A percentile compares a stretch with the other conserved stretches of the same genome.
Conservation (phyloP, 2,888 invertebrate species). For the Trichogramma evanescens region DNA sequence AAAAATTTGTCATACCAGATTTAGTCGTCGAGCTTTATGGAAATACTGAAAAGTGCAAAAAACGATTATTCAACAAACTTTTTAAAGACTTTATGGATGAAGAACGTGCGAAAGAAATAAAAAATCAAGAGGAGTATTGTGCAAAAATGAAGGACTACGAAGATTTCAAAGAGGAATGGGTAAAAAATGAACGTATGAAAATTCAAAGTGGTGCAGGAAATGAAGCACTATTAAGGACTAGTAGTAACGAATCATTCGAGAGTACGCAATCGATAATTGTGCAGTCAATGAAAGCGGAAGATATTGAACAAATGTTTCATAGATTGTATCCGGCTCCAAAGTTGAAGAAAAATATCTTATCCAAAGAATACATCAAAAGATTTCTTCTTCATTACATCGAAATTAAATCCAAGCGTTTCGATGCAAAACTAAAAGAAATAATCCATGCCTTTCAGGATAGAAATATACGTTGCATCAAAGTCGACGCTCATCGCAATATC, state of each 20-base stretch:
- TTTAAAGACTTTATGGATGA: constrained; percentile 44
- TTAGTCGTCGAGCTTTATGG: constrained; percentile 51
- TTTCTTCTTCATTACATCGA: too few relatives aligned
- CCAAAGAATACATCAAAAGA: too few relatives aligned
- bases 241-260: too few relatives aligned
- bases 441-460: too few relatives aligned
- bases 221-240: too few relatives aligned
- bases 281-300: constrained; percentile 10
- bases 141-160: constrained; percentile 30
- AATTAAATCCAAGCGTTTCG: too few relatives aligned
- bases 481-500: constrained; percentile 47
- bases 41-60: constrained; percentile 27
- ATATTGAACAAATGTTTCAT: constrained; percentile 42
- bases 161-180: constrained; percentile 20
- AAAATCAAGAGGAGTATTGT: constrained; percentile 44
- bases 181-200: constrained; percentile 12
- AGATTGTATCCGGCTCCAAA: constrained; percentile 40
- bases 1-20: constrained; percentile 54
- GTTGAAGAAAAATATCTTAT: too few relatives aligned
- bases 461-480: constrained; percentile 46
- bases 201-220: background rate
- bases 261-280: too few relatives aligned
- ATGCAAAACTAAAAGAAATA: too few relatives aligned
- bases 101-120: constrained; percentile 28
- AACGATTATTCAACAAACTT: constrained; percentile 43